Base-by-base conservation (phyloP, 2,797 vertebrate species). In the Aplochiton taeniatus region DNA sequence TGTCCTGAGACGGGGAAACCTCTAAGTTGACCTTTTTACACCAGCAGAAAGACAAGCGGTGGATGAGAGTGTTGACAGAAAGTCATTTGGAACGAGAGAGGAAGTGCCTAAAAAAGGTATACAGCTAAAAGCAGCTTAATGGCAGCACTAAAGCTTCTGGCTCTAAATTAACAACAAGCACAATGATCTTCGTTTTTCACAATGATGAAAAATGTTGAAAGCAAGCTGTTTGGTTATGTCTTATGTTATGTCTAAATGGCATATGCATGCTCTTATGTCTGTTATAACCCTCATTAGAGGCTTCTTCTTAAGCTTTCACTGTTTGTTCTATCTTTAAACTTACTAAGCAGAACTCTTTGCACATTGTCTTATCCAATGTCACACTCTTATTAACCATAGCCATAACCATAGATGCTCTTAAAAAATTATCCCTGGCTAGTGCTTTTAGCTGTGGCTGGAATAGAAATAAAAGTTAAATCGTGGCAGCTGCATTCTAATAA, bases 71-170 rank as follows among this genome's bases (percentile, higher is more conserved):
- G 63, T 90, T 49, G 73, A 74, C 59, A 81, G 66, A 77, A 81
- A 65, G 54, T 58, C 72, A 12, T 58, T 83, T 13, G 58, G 58
- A 71, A 69, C 50, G 13, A 87, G 73, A 73, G 81, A 83, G 68
- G 65, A 68, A 49, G 17, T 65, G 17, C 81, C 83, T 43, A 50
- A 17, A 14, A 55, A 74, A 92, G 90, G 92, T 93, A 92, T 51
- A 61, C 43, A 41, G 45, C 45, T 60, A 65, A 48, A 61, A n/a
- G 53, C 54, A 18, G 63, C 70, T 81, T 53, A n/a, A 9, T 64
- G 66, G 63, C 63, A 62, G 65, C 1, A 1, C 8, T 13, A n/a
- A 53, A 69, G 73, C 69, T 86, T 74, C 6, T 77, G 63, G 79
- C 80, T 82, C 45, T 31, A 42, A 58, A 10, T 4, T 59, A 75